Evolutionary conservation across 2,797 vertebrate species (phyloP).

Genomic region (Corythornis leucogaster): DNA sequence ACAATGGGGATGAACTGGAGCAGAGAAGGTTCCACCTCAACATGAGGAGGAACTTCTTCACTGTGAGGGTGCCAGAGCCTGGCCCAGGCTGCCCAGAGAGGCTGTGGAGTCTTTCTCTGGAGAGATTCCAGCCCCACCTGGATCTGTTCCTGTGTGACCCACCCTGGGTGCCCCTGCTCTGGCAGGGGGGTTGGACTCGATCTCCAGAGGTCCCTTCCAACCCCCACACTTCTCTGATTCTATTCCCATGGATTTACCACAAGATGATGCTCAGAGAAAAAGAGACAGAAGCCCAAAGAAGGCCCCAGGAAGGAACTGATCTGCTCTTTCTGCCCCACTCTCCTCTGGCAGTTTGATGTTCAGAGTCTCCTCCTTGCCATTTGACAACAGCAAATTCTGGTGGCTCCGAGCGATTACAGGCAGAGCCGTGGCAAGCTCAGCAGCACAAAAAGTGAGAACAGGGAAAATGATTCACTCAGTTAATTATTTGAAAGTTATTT

Average conservation of each 20-base stretch:
- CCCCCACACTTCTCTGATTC: too few species aligned
- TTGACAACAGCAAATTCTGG: background rate
- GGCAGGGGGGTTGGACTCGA: too few species aligned
- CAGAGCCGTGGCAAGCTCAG: background rate
- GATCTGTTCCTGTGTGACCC: too few species aligned
- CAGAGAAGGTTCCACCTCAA: too few species aligned
- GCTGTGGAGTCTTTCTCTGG: too few species aligned
- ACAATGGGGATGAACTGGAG: too few species aligned
- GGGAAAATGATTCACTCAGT: background rate
- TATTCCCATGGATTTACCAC: background rate
- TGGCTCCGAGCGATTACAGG: background rate
- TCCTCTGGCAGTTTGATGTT: background rate
- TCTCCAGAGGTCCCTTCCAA: too few species aligned
- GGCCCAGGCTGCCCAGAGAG: too few species aligned
- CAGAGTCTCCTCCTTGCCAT: background rate
- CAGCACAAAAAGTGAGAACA: background rate
- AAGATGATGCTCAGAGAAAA: background rate
- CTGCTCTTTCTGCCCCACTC: background rate
- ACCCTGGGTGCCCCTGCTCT: too few species aligned
- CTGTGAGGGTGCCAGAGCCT: too few species aligned
- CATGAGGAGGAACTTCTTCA: too few species aligned
- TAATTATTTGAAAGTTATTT: constrained; percentile 23
- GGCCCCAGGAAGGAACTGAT: background rate
- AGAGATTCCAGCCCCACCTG: too few species aligned
- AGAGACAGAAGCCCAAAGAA: background rate